Evolutionary conservation across 2,113 vertebrate species (phyloP).

Genomic region (Hemibagrus wyckioides): DNA sequence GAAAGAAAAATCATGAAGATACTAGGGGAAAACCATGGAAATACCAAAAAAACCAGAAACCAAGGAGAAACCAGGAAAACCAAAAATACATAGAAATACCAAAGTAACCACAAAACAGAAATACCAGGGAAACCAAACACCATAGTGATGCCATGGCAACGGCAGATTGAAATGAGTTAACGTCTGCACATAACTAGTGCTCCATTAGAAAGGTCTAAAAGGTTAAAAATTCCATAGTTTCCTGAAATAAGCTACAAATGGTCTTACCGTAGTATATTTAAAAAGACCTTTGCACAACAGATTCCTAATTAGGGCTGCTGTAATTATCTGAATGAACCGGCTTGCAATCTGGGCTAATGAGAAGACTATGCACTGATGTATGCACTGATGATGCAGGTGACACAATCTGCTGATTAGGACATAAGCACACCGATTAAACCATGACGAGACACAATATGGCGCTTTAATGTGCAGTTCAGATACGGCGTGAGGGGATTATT

Average conservation of each 20-base stretch:
- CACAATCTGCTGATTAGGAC: constrained; percentile 20
- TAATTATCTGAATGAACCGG: constrained; percentile 10
- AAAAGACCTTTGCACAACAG: neutral
- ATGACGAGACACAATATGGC: constrained; percentile 21
- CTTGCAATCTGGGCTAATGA: constrained; percentile 32
- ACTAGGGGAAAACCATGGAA: neutral
- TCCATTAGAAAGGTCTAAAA: neutral
- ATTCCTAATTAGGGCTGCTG: neutral
- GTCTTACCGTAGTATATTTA: neutral
- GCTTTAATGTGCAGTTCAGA: neutral
- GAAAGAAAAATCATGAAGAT: neutral
- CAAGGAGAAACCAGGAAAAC: neutral
- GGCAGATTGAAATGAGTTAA: neutral
- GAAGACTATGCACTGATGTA: neutral
- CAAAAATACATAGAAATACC: neutral
- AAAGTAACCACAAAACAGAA: neutral
- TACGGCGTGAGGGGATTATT: constrained; percentile 9
- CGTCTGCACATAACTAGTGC: neutral
- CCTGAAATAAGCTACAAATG: neutral
- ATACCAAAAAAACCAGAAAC: neutral
- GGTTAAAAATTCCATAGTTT: neutral
- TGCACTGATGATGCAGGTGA: constrained; percentile 26
- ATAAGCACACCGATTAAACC: constrained; percentile 11
- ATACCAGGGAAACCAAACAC: neutral
- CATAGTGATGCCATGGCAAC: neutral